Conservation (phyloP, 2,113 vertebrate genomes). For the Pelodiscus sinensis region DNA sequence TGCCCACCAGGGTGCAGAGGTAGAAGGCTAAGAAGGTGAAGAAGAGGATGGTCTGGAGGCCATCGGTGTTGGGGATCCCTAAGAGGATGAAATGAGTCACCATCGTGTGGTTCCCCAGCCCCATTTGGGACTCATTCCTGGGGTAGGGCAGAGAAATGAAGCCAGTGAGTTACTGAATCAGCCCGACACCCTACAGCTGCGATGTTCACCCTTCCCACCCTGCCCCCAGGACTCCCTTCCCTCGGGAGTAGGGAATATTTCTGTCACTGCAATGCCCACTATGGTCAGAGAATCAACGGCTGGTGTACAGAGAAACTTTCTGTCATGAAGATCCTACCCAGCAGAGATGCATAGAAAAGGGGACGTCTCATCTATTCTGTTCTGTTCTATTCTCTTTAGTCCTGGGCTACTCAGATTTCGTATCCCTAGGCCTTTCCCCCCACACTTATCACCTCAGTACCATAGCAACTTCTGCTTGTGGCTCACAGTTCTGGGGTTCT, state of each 20-base stretch:
- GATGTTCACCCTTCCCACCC: neutral
- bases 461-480: neutral
- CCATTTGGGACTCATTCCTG: neutral
- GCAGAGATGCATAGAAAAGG: neutral
- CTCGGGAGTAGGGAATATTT: neutral
- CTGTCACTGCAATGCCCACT: neutral
- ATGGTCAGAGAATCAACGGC: neutral
- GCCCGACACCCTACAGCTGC: neutral
- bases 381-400: neutral
- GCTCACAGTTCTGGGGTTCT: neutral
- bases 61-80: slow-evolving; percentile 22
- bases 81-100: slow-evolving; percentile 33
- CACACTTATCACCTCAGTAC: neutral
- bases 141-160: neutral
- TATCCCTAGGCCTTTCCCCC: neutral
- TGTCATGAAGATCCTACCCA: neutral
- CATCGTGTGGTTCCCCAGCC: neutral
- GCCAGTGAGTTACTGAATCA: neutral
- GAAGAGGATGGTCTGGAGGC: slow-evolving; percentile 45
- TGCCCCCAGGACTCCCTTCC: neutral
- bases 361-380: neutral
- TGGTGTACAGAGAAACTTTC: neutral
- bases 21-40: slow-evolving; percentile 62
- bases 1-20: slow-evolving; percentile 68
- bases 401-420: no score